Base-by-base conservation (phyloP, 2,888 invertebrate species). In the Dicyrtomina minuta region DNA sequence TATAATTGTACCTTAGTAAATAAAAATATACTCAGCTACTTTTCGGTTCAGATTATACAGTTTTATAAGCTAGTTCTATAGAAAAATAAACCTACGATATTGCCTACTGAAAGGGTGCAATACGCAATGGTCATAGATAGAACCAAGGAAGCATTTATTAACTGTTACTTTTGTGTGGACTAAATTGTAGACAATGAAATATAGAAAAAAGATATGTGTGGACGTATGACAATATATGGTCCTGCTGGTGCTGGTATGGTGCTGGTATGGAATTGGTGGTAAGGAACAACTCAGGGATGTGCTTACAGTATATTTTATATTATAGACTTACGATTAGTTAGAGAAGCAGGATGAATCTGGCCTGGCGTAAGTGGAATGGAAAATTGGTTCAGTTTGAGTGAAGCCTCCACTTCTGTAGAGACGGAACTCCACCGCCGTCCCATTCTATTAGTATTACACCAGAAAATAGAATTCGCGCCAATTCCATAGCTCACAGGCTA, bases 371-470 rank as follows among this genome's bases (percentile, higher is more conserved):
- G 39, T 58, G 58, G 39, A 58, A 58, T 58, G 39, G 58, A 58
- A 58, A 58, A 58, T 58, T 58, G 58, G 58, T 58, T 58, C 39
- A 58, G 41, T 58, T 58, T 58, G 58, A 58, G 58, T 39, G 41
- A 58, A 58, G 41, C 58, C 58, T 58, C 41, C 1, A 58, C n/a
- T n/a, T n/a, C n/a, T n/a, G n/a, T n/a, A n/a, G n/a, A n/a, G n/a
- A n/a, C n/a, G n/a, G n/a, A n/a, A n/a, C n/a, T n/a, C n/a, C n/a
- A n/a, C n/a, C n/a, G n/a, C n/a, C n/a, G n/a, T n/a, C n/a, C n/a
- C n/a, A n/a, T n/a, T n/a, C n/a, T n/a, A n/a, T n/a, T n/a, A n/a
- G n/a, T n/a, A n/a, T n/a, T n/a, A n/a, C n/a, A n/a, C n/a, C n/a
- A n/a, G n/a, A n/a, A n/a, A n/a, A n/a, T n/a, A n/a, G n/a, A n/a